Percentiles rank a stretch among this genome's conserved stretches.
These are phyloP conservation scores for Dromas ardeola DNA, from an alignment of 2,113 vertebrate species.

Conservation along the genomic window DNA sequence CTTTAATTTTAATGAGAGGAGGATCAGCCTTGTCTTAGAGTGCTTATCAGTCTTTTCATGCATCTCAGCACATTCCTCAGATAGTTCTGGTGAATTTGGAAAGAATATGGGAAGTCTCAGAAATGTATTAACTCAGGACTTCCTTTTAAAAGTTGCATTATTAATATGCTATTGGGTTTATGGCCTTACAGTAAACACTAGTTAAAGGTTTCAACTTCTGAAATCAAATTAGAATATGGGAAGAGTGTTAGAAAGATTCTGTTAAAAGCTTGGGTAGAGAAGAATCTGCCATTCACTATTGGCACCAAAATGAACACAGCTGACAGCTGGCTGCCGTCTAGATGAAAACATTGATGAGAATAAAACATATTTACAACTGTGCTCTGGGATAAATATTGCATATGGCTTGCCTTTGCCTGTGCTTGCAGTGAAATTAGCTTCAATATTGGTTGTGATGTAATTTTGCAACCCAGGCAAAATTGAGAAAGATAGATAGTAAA, in stretches of 20 bases:
- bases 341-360: not conserved
- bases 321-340: not conserved
- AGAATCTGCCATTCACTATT: not conserved
- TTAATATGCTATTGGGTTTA: conserved; percentile 32
- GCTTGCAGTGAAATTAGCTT: not conserved
- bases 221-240: not conserved
- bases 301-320: not conserved
- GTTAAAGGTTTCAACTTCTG: conserved; percentile 49
- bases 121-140: not conserved
- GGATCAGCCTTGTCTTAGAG: conserved; percentile 14
- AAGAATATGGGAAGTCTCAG: conserved; percentile 12
- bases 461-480: not conserved
- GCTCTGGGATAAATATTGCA: not conserved
- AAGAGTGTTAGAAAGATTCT: not conserved
- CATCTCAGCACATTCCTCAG: conserved; percentile 36
- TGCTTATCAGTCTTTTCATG: not conserved
- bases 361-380: not conserved
- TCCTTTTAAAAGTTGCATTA: conserved; percentile 32
- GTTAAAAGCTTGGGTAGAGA: not conserved
- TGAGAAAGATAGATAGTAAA: not conserved
- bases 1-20: conserved; percentile 4
- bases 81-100: conserved; percentile 38
- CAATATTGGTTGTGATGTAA: not conserved
- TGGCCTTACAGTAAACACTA: conserved; percentile 13
- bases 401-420: not conserved